Percentiles rank a stretch among this genome's conserved stretches.
Evolutionary conservation across 1,140 invertebrate species (phyloP).

Genomic region (Maniola jurtina): DNA sequence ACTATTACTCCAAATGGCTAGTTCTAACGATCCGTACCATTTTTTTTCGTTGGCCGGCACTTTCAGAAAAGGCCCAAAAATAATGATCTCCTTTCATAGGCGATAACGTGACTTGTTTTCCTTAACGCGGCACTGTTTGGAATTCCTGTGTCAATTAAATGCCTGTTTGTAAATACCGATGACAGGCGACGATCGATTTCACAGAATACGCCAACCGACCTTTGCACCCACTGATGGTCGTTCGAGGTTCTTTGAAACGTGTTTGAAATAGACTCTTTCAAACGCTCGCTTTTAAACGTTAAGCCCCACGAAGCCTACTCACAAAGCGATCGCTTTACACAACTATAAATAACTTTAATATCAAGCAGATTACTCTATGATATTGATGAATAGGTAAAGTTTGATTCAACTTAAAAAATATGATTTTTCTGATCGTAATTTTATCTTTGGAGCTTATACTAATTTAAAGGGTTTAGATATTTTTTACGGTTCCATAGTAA

Average conservation of each 20-base stretch:
- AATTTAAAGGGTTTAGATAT: too few relatives aligned
- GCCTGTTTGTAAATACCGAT: slow-evolving; percentile 58
- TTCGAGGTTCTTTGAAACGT: slow-evolving; percentile 29
- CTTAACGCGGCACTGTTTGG: slow-evolving; percentile 51
- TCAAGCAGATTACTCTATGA: not conserved
- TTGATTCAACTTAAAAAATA: too few relatives aligned
- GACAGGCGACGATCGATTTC: slow-evolving; percentile 50
- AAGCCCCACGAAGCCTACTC: not conserved
- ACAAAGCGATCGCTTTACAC: slow-evolving; percentile 1
- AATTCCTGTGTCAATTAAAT: slow-evolving; percentile 62
- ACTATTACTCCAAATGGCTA: too few relatives aligned
- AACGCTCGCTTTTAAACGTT: slow-evolving; percentile 1
- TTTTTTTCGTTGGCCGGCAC: too few relatives aligned
- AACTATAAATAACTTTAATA: not conserved
- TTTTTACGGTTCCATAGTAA: too few relatives aligned
- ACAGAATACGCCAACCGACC: slow-evolving; percentile 45
- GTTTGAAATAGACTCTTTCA: slow-evolving; percentile 27
- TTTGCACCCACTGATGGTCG: slow-evolving; percentile 7
- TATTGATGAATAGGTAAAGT: too few relatives aligned
- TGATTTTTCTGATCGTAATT: too few relatives aligned
- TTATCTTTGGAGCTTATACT: too few relatives aligned
- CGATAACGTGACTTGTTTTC: slow-evolving; percentile 39
- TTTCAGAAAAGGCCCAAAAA: too few relatives aligned
- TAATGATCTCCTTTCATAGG: too few relatives aligned
- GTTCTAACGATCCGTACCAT: too few relatives aligned